Evolutionary conservation across 1,140 invertebrate genomes (phyloP).

Genomic region (Nephila pilipes): DNA sequence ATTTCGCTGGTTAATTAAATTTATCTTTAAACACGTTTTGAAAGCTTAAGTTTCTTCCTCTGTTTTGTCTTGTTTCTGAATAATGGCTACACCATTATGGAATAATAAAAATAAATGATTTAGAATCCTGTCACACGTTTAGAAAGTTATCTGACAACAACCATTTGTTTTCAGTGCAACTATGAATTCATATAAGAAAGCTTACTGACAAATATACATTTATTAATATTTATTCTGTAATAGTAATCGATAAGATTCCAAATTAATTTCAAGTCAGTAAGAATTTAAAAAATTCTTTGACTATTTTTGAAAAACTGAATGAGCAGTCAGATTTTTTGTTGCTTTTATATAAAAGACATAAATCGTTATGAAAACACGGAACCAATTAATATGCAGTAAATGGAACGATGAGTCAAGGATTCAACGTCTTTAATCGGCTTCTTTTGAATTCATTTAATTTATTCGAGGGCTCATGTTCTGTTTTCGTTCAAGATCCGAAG

Average conservation of each 20-base stretch:
- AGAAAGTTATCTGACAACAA: not conserved
- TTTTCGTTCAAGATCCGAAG: too few relatives aligned
- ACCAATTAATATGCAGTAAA: too few relatives aligned
- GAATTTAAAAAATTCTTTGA: not conserved
- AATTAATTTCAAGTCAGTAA: not conserved
- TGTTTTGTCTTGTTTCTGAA: not conserved
- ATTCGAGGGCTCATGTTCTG: too few relatives aligned
- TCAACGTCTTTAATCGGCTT: not conserved
- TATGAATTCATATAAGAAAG: not conserved
- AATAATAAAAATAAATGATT: not conserved
- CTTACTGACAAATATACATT: not conserved
- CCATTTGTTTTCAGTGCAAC: not conserved
- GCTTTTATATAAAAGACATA: not conserved
- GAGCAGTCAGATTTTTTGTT: not conserved
- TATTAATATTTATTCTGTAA: not conserved
- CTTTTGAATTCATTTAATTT: too few relatives aligned
- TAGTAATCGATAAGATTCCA: not conserved
- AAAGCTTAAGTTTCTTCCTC: not conserved
- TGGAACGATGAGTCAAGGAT: too few relatives aligned
- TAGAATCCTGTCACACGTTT: not conserved
- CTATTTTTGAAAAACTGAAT: not conserved
- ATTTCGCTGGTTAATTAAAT: not conserved
- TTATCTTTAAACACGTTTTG: too few relatives aligned
- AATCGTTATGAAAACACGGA: not conserved
- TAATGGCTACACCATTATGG: not conserved